Conservation (phyloP, 1,140 invertebrate genomes). For the Pararge aegeria region DNA sequence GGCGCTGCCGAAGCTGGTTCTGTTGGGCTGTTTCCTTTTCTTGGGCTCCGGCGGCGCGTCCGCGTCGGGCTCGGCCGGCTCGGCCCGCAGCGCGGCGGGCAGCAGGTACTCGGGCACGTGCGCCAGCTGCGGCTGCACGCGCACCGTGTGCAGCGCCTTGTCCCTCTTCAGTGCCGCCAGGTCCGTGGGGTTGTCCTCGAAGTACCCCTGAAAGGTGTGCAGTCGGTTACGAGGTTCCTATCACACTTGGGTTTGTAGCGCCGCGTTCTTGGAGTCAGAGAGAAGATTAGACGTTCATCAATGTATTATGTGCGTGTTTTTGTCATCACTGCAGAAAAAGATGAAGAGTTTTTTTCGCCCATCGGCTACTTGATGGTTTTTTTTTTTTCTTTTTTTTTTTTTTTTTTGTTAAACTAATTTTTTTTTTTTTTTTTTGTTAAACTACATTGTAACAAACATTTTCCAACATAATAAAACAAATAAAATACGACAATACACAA, state of each 20-base stretch:
- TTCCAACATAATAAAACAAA: too few relatives aligned
- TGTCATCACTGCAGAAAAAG: slow-evolving; percentile 54
- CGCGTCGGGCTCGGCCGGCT: slow-evolving; percentile 77
- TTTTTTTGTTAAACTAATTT: too few relatives aligned
- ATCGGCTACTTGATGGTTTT: too few relatives aligned
- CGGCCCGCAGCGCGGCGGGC: slow-evolving; percentile 84
- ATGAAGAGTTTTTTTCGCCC: too few relatives aligned
- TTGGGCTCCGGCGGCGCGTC: slow-evolving; percentile 41
- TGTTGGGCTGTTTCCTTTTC: slow-evolving; percentile 49
- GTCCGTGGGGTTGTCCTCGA: slow-evolving; percentile 97
- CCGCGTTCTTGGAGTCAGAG: slow-evolving; percentile 45
- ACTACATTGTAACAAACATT: too few relatives aligned
- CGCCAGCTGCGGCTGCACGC: slow-evolving; percentile 90
- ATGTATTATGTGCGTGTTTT: slow-evolving; percentile 47
- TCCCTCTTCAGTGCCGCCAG: slow-evolving; percentile 94
- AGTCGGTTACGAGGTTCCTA: not conserved
- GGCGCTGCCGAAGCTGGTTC: slow-evolving; percentile 52
- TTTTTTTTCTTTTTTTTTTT: too few relatives aligned
- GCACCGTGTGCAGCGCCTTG: slow-evolving; percentile 93
- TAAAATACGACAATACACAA: too few relatives aligned
- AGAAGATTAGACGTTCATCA: slow-evolving; percentile 78
- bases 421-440: too few relatives aligned
- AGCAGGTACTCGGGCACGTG: slow-evolving; percentile 98
- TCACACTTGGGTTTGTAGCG: too few relatives aligned
- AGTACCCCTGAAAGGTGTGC: slow-evolving; percentile 85